These are phyloP conservation scores for Lamprologus ornatipinnis DNA, from an alignment of 2,113 vertebrate genomes.

Conservation along the genomic window DNA sequence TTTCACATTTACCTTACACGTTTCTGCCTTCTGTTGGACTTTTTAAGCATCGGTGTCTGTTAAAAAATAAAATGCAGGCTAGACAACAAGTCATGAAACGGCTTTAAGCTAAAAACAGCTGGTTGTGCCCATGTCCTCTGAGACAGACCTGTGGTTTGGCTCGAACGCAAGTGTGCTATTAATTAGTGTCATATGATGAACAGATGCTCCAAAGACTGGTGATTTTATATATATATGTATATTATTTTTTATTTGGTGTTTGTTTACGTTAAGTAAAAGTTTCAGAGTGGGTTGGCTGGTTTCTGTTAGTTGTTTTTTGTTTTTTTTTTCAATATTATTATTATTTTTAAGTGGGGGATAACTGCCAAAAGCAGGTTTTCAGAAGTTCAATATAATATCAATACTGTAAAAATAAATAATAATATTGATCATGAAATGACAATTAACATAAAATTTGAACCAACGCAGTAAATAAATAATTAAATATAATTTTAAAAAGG, in stretches of 20 bases:
- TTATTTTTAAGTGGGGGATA: neutral
- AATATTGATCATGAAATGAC: neutral
- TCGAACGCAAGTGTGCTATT: neutral
- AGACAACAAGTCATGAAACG: neutral
- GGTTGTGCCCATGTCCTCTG: neutral
- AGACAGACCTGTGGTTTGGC: neutral
- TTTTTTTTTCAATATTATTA: rapidly evolving
- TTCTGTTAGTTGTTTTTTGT: neutral
- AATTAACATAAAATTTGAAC: neutral
- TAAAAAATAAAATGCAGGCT: neutral
- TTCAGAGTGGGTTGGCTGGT: neutral
- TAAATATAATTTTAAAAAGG: neutral
- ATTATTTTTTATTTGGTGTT: neutral
- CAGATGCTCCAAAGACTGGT: neutral
- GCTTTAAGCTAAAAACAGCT: neutral
- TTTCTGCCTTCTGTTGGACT: neutral
- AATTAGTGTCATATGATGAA: neutral
- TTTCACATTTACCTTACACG: neutral
- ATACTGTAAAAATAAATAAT: neutral
- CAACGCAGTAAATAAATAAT: neutral
- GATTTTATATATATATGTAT: neutral
- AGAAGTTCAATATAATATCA: neutral
- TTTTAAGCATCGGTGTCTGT: neutral
- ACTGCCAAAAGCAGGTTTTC: neutral
- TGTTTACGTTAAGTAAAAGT: neutral